Conservation (phyloP, 2,797 vertebrate species). For the Falco columbarius region DNA sequence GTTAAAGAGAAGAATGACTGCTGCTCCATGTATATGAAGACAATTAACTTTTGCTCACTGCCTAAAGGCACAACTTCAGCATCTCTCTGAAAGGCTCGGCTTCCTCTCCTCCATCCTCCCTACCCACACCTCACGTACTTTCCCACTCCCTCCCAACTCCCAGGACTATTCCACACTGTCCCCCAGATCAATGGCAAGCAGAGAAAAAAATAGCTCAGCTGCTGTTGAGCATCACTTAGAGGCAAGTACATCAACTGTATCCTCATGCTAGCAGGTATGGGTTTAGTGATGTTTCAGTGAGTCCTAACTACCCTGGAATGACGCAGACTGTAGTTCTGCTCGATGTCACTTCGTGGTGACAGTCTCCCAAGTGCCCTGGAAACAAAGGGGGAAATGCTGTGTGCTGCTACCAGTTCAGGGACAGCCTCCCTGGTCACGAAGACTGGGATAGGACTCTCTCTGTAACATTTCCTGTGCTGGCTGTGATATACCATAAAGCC, state of each 20-base stretch:
- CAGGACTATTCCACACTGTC: not conserved
- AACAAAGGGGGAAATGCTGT: not conserved
- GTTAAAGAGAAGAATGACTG: not conserved
- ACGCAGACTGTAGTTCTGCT: not conserved
- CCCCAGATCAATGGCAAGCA: not conserved
- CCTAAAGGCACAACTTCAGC: not conserved
- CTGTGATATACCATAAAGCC: not conserved
- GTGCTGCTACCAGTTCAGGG: not conserved
- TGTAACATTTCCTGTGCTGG: not conserved
- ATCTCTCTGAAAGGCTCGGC: not conserved
- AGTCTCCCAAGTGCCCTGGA: not conserved
- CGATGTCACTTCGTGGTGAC: rapidly evolving
- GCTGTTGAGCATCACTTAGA: not conserved
- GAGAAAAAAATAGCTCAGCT: not conserved
- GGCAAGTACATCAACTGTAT: not conserved
- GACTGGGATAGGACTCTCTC: not conserved
- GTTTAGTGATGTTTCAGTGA: not conserved
- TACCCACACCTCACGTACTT: not conserved
- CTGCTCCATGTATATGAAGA: not conserved
- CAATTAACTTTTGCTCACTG: not conserved
- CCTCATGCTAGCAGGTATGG: not conserved
- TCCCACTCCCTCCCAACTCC: not conserved
- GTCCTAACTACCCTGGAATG: not conserved
- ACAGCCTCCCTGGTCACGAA: not conserved
- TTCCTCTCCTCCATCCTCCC: not conserved